Evolutionary conservation across 2,888 invertebrate species (phyloP).

Genomic region (Nephrotoma flavescens): DNA sequence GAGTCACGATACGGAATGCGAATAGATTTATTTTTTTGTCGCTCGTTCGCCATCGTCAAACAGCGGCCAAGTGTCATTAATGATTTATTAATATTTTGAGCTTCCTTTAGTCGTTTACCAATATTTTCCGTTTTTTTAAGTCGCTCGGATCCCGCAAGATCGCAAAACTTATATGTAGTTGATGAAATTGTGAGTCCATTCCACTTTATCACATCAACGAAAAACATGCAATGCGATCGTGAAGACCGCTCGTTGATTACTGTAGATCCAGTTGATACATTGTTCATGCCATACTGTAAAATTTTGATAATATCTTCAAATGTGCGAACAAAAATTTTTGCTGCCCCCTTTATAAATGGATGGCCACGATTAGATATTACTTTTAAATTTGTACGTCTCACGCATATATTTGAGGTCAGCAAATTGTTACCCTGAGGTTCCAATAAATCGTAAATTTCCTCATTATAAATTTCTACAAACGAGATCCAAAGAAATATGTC

Average conservation of each 20-base stretch:
- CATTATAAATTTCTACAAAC: constrained; percentile 84
- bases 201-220: constrained; percentile 51
- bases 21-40: constrained; percentile 19
- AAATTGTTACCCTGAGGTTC: constrained; percentile 34
- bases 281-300: constrained; percentile 58
- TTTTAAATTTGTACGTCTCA: constrained; percentile 27
- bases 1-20: constrained; percentile 50
- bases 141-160: constrained; percentile 82
- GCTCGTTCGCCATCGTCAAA: constrained; percentile 41
- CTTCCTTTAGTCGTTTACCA: constrained; percentile 64
- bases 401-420: background rate
- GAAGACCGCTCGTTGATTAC: constrained; percentile 69
- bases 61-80: constrained; percentile 72
- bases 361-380: constrained; percentile 28
- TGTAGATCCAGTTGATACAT: constrained; percentile 61
- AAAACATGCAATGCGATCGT: constrained; percentile 78
- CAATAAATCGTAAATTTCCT: constrained; percentile 71
- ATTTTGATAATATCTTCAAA: constrained; percentile 69
- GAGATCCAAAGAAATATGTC: constrained; percentile 59
- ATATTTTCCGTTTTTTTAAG: constrained; percentile 55
- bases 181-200: constrained; percentile 13
- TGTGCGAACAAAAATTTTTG: constrained; percentile 34
- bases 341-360: constrained; percentile 34
- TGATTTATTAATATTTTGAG: constrained; percentile 79
- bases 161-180: constrained; percentile 62